Percentiles rank a stretch among this genome's conserved stretches.
These are phyloP conservation scores for Stichopus horrens DNA, from an alignment of 53 echinoderm and acorn worm species.

Conservation along the genomic window DNA sequence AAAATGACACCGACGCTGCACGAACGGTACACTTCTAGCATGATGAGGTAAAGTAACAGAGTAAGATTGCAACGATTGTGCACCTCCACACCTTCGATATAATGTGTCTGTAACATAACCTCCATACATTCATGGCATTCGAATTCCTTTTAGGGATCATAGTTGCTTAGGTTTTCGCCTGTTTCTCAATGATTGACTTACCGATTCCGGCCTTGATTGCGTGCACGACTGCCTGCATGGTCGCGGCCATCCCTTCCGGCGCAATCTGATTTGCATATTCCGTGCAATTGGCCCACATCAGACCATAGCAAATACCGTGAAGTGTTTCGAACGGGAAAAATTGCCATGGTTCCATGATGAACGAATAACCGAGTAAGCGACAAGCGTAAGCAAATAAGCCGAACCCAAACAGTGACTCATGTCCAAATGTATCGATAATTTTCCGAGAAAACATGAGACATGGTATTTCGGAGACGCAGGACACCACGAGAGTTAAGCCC, in stretches of 20 bases:
- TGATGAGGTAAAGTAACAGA: too few relatives aligned
- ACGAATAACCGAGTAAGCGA: constrained; percentile 56
- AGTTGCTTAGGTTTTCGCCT: too few relatives aligned
- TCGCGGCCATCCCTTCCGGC: constrained; percentile 65
- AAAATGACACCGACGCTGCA: too few relatives aligned
- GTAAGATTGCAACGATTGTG: too few relatives aligned
- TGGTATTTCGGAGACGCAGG: constrained; percentile 71
- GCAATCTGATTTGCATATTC: constrained; percentile 54
- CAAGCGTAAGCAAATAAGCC: constrained; percentile 56
- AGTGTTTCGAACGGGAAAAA: constrained; percentile 61
- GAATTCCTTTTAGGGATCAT: too few relatives aligned
- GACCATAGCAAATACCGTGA: constrained; percentile 72
- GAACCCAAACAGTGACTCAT: constrained; percentile 58
- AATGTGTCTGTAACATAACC: too few relatives aligned
- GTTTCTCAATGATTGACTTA: constrained; percentile 1
- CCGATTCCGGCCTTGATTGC: constrained; percentile 61
- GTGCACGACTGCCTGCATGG: constrained; percentile 57
- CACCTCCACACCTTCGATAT: too few relatives aligned
- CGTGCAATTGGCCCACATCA: constrained; percentile 60
- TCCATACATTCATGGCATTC: too few relatives aligned
- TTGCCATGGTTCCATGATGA: constrained; percentile 61
- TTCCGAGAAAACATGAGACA: constrained; percentile 74
- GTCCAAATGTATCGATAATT: constrained; percentile 67
- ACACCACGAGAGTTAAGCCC: constrained; percentile 76
- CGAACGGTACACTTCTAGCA: too few relatives aligned